phyloP scores from a whole-genome alignment of 2,797 vertebrate species.

The Sebastes wilsoni region DNA sequence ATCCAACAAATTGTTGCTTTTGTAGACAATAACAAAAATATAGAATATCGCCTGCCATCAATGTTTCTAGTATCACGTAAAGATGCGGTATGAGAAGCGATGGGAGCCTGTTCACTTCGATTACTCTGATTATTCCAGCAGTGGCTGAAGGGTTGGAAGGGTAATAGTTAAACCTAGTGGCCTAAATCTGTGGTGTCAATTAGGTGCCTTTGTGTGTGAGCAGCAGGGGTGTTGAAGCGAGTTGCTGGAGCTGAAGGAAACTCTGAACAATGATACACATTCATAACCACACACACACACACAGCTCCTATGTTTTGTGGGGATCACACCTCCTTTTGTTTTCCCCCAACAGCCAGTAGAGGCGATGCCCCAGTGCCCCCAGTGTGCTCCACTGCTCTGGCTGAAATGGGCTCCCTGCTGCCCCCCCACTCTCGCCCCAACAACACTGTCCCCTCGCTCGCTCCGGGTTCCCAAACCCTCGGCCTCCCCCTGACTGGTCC shows the following conservation, averaged over 20 bases:
- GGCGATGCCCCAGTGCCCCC: conserved; percentile 77
- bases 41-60: not conserved
- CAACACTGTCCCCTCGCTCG: conserved; percentile 57
- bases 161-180: conserved; percentile 68
- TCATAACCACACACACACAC: conserved; percentile 55
- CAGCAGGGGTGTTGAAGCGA: conserved; percentile 70
- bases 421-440: conserved; percentile 14
- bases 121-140: conserved; percentile 45
- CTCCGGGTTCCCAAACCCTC: conserved; percentile 43
- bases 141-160: conserved; percentile 52
- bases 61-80: not conserved
- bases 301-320: conserved; percentile 61
- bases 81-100: not conserved
- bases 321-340: conserved; percentile 77
- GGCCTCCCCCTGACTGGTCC: conserved; percentile 60
- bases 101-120: conserved; percentile 25
- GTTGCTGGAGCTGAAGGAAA: conserved; percentile 74
- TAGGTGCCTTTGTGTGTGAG: conserved; percentile 71
- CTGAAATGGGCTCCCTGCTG: conserved; percentile 69
- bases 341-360: conserved; percentile 68
- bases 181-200: conserved; percentile 77
- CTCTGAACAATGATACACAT: conserved; percentile 72
- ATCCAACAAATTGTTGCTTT: not conserved
- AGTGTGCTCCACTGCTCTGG: conserved; percentile 76
- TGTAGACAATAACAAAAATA: not conserved